Base-by-base conservation (phyloP, 2,797 vertebrate species). In the Schizothorax lantsangensis region DNA sequence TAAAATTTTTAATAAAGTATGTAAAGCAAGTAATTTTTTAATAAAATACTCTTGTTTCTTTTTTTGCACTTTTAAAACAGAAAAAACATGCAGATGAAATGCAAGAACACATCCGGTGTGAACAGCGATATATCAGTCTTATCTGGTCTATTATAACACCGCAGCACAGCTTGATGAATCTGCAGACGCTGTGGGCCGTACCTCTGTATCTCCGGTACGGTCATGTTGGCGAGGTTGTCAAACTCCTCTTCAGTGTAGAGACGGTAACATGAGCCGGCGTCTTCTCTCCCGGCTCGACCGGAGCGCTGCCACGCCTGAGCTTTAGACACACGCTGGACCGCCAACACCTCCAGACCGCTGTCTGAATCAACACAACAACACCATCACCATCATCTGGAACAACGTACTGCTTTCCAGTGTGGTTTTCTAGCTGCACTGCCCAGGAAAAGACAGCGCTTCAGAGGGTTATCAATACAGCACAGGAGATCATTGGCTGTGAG, bases 271-370 rank as follows among this genome's bases (percentile, higher is more conserved):
- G 92, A 40, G 1, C 98, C 98, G 0, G 97, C 97, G 75, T 97
- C 95, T 90, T 99, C 97, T 68, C 98, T 93, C 66, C 98, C 98
- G 0, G 98, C 97, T 23, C 98, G 95, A 15, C 98, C 98, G 0
- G 97, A 94, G 45, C 98, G 96, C 91, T 99, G 98, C 98, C 97
- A 99, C 0, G 98, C 98, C 95, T 99, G 98, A 0, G 98, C 97
- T 93, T 99, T 99, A 0, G 98, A 99, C 17, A 99, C 95, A 1
- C 96, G 94, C 93, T 99, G 98, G 78, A 99, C 97, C 0, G 98
- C 97, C 89, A 99, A 86, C 68, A 99, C 96, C 84, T 99, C 98
- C 90, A 99, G 94, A 59, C 98, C 97, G 9, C 95, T 97, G 88
- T 97, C 98, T 99, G 88, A 33, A 26, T 77, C 9, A 81, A 84